phyloP scores from a whole-genome alignment of 1,140 invertebrate genomes.

The Harpegnathos saltator region DNA sequence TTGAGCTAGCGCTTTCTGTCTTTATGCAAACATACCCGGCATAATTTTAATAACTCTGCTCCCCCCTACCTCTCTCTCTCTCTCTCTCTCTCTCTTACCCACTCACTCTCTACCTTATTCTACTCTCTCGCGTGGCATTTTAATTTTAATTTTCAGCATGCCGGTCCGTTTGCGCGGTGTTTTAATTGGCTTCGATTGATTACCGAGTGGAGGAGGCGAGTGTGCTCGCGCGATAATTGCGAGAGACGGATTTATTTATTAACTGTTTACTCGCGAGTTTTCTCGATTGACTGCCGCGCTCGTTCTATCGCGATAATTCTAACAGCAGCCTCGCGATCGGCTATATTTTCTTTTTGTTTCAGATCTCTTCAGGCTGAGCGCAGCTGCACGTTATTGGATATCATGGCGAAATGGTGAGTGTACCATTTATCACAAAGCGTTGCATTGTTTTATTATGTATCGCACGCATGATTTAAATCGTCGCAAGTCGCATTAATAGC shows the following conservation, averaged over 20 bases:
- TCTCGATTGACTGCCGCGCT: slow-evolving; percentile 24
- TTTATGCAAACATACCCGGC: background rate
- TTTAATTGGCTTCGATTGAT: slow-evolving; percentile 54
- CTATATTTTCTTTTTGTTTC: too few relatives aligned
- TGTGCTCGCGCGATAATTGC: slow-evolving; percentile 30
- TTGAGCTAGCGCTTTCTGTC: background rate
- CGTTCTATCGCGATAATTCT: slow-evolving; percentile 33
- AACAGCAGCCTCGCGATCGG: background rate
- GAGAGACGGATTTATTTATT: slow-evolving; percentile 45
- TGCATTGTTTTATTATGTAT: too few relatives aligned
- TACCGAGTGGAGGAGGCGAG: background rate
- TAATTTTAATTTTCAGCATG: slow-evolving; percentile 37
- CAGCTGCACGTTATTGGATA: too few relatives aligned
- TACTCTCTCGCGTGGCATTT: background rate
- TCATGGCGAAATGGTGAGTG: too few relatives aligned
- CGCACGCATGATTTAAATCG: too few relatives aligned
- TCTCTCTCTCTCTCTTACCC: background rate
- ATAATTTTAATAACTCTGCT: slow-evolving; percentile 17
- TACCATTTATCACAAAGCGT: too few relatives aligned
- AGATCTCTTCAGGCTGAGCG: too few relatives aligned
- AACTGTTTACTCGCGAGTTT: slow-evolving; percentile 46
- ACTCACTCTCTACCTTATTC: background rate
- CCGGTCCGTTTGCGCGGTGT: slow-evolving; percentile 22
- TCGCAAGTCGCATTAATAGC: too few relatives aligned
- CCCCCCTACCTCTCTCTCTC: background rate